Conservation (phyloP, 2,113 vertebrate species). For the Astatotilapia flaviijosephi region DNA sequence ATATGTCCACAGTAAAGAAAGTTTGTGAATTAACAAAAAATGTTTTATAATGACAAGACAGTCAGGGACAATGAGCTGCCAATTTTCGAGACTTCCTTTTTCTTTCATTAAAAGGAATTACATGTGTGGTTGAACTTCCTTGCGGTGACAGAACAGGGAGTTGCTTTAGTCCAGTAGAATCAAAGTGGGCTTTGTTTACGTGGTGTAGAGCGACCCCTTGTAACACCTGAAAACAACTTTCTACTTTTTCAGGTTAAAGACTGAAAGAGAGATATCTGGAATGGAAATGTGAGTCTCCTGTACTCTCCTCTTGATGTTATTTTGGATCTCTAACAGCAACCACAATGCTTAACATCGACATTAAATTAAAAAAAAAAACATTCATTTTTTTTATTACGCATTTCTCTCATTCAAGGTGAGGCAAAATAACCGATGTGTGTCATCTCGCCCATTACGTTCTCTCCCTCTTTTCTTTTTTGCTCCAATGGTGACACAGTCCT, state of each 20-base stretch:
- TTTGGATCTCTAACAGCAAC: background rate
- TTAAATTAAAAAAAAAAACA: background rate
- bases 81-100: background rate
- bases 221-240: background rate
- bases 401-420: slow-evolving; percentile 18
- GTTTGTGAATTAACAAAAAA: background rate
- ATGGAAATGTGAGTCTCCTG: background rate
- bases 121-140: background rate
- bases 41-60: background rate
- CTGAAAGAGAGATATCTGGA: background rate
- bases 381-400: background rate
- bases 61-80: background rate
- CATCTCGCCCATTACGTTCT: background rate
- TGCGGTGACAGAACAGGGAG: background rate
- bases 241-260: background rate
- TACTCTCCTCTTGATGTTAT: background rate
- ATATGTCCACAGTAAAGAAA: background rate
- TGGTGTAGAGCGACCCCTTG: background rate
- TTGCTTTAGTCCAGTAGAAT: background rate
- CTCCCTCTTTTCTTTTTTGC: background rate
- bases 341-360: background rate
- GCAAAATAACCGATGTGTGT: slow-evolving; percentile 4
- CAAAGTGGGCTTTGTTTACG: background rate
- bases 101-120: background rate
- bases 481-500: slow-evolving; percentile 37